phyloP scores from a whole-genome alignment of 2,888 invertebrate species.

The Epistrophella euchroma region DNA sequence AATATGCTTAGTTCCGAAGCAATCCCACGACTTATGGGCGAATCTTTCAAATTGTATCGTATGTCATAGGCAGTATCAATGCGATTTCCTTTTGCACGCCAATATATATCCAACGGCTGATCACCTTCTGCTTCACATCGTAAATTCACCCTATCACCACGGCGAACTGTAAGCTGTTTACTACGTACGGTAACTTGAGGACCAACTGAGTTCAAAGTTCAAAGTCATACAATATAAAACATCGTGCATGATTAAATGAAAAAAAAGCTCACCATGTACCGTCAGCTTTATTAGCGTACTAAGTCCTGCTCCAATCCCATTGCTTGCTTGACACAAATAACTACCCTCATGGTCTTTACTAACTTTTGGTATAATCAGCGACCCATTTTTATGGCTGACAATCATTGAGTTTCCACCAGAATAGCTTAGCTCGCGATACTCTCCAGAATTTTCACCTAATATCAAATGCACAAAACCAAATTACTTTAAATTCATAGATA shows the following conservation, averaged over 20 bases:
- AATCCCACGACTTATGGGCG: conserved; percentile 83
- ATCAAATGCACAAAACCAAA: not conserved
- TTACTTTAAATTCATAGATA: not conserved
- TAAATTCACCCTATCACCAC: conserved; percentile 85
- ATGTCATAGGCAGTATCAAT: conserved; percentile 85
- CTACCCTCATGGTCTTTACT: conserved; percentile 85
- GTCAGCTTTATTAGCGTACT: conserved; percentile 87
- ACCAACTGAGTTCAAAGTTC: conserved; percentile 82
- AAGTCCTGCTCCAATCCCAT: conserved; percentile 86
- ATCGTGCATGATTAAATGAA: not conserved
- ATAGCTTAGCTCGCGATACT: conserved; percentile 85
- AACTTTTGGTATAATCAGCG: conserved; percentile 85
- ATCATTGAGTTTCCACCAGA: conserved; percentile 83
- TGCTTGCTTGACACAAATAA: conserved; percentile 86
- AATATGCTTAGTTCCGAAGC: conserved; percentile 86
- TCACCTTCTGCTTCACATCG: conserved; percentile 85
- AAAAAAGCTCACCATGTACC: conserved; percentile 85
- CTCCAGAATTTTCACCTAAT: conserved; percentile 84
- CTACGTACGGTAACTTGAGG: conserved; percentile 84
- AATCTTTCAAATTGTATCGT: conserved; percentile 83
- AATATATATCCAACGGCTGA: conserved; percentile 85
- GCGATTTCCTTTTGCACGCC: conserved; percentile 84
- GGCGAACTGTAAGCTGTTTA: conserved; percentile 84
- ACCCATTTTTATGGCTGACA: conserved; percentile 84
- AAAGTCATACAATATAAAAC: not conserved